Evolutionary conservation across 2,888 invertebrate genomes (phyloP), one percentile per base, ranked within the genome.

Genomic region (Xestia ashworthii): DNA sequence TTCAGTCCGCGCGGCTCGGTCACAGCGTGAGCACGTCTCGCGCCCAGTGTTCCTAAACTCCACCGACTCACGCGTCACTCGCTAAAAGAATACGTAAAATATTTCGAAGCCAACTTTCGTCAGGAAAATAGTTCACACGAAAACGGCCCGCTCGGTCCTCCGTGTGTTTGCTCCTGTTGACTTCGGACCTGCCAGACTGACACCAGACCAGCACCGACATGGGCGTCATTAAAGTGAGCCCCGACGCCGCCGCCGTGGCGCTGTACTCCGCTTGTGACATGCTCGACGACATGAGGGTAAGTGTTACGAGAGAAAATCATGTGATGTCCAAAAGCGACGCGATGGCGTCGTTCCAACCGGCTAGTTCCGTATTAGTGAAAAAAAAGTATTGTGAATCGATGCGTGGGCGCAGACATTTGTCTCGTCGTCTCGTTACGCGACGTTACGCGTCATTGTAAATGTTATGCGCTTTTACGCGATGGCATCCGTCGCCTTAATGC

Each of bases 1-100:
- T 88, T 93, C 95, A 96, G 96, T 96, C 95, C 95, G 93, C 94
- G 96, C 95, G 96, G 95, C 96, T 96, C 96, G 95, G 95, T 96
- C 95, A 95, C 93, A 90, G 94, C 95, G 96, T 93, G 95, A 94
- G 95, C 82, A 92, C 94, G 95, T 93, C 93, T 93, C 95, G 93
- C 95, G 95, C 94, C 82, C 87, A 87, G 94, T 94, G 95, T 90
- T 93, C 94, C 93, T 93, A 91, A 94, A 94, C 91, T 89, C 87
- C 78, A 88, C 90, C 90, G 89, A 93, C 88, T 92, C 93, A 93
- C 95, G 94, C 93, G 94, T 93, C 90, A 93, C 93, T 93, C 93
- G 92, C 87, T 87, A 87, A 58, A 80, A 82, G 68, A 89, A 78
- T 84, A 86, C 88, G 85, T 86, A 89, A 91, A 85, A 90, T 84